Percentiles rank a stretch among this genome's conserved stretches.
phyloP scores from a whole-genome alignment of 1,140 invertebrate genomes.

The Drosophila pseudoananassae region DNA sequence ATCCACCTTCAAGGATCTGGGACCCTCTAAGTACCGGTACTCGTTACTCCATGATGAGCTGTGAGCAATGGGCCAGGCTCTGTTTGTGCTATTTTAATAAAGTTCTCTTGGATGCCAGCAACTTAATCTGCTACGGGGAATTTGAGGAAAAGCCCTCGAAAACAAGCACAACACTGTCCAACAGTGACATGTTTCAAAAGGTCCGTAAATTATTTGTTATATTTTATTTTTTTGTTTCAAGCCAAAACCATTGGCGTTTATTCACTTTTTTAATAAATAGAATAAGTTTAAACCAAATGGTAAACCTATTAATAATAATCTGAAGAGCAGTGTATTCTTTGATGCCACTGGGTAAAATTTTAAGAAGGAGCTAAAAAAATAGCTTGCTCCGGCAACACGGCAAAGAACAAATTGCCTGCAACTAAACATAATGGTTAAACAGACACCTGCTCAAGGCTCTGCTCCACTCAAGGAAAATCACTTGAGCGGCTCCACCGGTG shows the following conservation, averaged over 20 bases:
- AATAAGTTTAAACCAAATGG: not conserved
- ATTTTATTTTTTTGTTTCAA: not conserved
- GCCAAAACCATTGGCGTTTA: not conserved
- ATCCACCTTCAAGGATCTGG: conserved; percentile 62
- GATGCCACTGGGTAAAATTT: conserved; percentile 12
- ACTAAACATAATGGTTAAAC: conserved; percentile 82
- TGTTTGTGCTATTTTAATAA: conserved; percentile 61
- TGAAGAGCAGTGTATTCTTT: conserved; percentile 11
- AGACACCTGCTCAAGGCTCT: conserved; percentile 76
- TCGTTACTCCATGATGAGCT: conserved; percentile 67
- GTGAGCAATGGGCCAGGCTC: conserved; percentile 28
- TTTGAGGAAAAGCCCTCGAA: conserved; percentile 14
- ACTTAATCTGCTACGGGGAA: conserved; percentile 50
- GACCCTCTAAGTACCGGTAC: conserved; percentile 65
- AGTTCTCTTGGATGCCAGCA: conserved; percentile 47
- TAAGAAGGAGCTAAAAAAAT: conserved; percentile 41
- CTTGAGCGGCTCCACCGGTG: conserved; percentile 58
- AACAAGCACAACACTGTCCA: conserved; percentile 30
- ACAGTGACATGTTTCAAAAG: not conserved
- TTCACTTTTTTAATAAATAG: not conserved
- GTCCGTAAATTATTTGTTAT: not conserved
- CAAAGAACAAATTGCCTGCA: conserved; percentile 79
- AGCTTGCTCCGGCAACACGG: conserved; percentile 46
- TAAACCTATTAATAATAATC: not conserved
- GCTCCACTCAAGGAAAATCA: conserved; percentile 68